Evolutionary conservation across 2,888 invertebrate species (phyloP).

Genomic region (Trileptium ribeirensis): DNA sequence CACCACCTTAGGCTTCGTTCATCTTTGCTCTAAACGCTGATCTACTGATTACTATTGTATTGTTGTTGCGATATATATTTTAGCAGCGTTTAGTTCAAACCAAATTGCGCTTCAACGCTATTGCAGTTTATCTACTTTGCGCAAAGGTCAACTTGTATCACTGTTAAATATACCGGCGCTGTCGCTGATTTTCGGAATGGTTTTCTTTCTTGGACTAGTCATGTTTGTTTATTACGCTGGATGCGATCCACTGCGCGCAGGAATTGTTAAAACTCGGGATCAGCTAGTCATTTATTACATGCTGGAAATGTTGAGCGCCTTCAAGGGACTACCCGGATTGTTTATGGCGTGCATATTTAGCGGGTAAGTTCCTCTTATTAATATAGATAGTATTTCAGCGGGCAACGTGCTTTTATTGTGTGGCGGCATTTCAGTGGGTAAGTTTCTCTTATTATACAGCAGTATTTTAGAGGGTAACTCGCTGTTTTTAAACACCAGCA

Average conservation of each 20-base stretch:
- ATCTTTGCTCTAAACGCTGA: no score
- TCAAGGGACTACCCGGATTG: conserved; percentile 24
- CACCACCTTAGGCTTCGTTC: no score
- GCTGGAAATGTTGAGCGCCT: conserved; percentile 5
- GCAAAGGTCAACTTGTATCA: background rate
- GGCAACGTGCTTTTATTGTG: no score
- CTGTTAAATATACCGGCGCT: conserved; percentile 23
- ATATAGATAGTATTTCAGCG: no score
- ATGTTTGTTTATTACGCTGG: conserved; percentile 43
- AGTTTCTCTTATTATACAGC: no score
- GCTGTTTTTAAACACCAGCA: no score
- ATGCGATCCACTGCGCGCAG: conserved; percentile 44
- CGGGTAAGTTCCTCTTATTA: no score
- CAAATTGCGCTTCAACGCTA: conserved; percentile 24
- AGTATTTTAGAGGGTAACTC: no score
- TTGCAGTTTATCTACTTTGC: conserved; percentile 16
- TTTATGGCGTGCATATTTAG: conserved; percentile 32
- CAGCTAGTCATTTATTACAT: conserved; percentile 26
- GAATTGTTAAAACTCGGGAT: conserved; percentile 33
- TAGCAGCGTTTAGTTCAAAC: conserved; percentile 15
- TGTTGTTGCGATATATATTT: no score
- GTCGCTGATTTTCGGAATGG: conserved; percentile 37
- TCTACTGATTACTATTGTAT: no score
- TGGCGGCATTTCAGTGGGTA: no score
- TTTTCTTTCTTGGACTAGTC: conserved; percentile 41